Conservation (phyloP, 2,888 invertebrate species). For the Nephrotoma guestfalica region DNA sequence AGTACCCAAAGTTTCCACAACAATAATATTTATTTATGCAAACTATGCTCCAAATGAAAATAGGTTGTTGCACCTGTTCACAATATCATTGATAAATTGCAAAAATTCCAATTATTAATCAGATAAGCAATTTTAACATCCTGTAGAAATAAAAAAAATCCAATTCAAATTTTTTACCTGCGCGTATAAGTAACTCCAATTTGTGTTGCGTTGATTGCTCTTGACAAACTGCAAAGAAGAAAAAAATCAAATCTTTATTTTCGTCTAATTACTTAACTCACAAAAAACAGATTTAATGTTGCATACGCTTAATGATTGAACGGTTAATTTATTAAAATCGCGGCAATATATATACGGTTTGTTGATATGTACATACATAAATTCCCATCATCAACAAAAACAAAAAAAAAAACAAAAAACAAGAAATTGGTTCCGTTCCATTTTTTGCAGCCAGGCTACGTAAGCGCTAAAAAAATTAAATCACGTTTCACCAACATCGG, state of each 20-base stretch:
- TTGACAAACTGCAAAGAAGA: not conserved
- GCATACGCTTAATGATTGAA: not conserved
- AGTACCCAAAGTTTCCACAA: too few relatives aligned
- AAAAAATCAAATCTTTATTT: not conserved
- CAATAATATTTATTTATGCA: too few relatives aligned
- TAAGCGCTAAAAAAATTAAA: not conserved
- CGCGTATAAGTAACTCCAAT: not conserved
- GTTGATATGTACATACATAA: not conserved
- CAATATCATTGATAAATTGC: not conserved
- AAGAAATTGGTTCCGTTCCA: not conserved
- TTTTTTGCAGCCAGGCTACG: not conserved
- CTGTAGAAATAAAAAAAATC: not conserved
- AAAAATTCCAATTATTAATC: not conserved
- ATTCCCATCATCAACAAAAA: not conserved
- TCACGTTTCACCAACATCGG: not conserved
- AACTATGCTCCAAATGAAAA: too few relatives aligned
- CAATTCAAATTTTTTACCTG: not conserved
- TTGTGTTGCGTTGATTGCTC: not conserved
- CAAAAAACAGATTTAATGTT: not conserved
- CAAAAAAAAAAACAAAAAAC: not conserved
- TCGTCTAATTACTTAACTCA: not conserved
- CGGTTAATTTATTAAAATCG: not conserved
- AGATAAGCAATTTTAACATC: not conserved
- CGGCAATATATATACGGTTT: not conserved
- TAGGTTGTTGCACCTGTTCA: not conserved